phyloP scores from a whole-genome alignment of 2,888 invertebrate genomes.

The Enchytraeus crypticus region DNA sequence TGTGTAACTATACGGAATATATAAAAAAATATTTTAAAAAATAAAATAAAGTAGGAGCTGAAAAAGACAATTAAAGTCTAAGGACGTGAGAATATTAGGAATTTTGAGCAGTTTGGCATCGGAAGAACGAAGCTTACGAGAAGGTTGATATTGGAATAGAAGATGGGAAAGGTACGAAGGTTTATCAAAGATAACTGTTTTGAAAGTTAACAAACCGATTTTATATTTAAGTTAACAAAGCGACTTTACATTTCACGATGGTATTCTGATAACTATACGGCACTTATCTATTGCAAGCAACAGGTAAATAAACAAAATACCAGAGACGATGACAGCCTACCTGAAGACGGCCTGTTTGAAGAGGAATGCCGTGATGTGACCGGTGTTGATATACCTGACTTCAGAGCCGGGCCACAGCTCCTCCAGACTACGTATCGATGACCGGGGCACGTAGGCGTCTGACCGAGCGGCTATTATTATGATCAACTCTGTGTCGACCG shows the following conservation, averaged over 20 bases:
- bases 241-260: too few species aligned
- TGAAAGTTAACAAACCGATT: neutral
- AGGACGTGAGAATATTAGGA: too few species aligned
- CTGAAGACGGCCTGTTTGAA: constrained; percentile 78
- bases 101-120: too few species aligned
- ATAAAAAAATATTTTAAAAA: too few species aligned
- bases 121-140: too few species aligned
- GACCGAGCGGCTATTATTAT: constrained; percentile 81
- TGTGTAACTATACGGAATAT: too few species aligned
- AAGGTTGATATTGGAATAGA: too few species aligned
- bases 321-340: constrained; percentile 50
- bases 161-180: too few species aligned
- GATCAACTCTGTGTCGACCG: constrained; percentile 75
- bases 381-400: constrained; percentile 72
- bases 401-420: constrained; percentile 89
- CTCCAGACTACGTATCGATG: constrained; percentile 69
- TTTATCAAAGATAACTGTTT: neutral
- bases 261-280: too few species aligned
- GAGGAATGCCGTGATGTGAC: constrained; percentile 65
- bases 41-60: too few species aligned
- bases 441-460: constrained; percentile 75
- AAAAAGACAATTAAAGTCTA: too few species aligned
- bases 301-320: neutral
- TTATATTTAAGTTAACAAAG: neutral
- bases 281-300: too few species aligned